Evolutionary conservation across 1,140 invertebrate species (phyloP).

Genomic region (Drosophila biarmipes): DNA sequence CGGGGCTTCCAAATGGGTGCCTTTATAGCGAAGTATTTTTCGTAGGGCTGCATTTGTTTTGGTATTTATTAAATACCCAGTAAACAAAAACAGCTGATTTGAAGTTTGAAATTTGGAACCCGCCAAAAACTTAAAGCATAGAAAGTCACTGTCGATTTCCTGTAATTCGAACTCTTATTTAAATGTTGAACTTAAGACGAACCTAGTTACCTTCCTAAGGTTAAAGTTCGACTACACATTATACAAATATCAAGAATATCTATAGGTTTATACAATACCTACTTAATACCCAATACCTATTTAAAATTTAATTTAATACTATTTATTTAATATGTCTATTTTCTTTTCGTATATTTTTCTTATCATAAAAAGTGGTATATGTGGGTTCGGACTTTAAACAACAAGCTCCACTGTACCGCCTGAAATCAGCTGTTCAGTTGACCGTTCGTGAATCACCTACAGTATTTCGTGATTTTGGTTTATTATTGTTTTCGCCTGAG

Average conservation of each 20-base stretch:
- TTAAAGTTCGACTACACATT: too few relatives aligned
- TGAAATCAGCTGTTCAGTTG: conserved; percentile 37
- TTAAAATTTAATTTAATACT: too few relatives aligned
- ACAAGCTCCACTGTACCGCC: conserved; percentile 1
- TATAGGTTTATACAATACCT: too few relatives aligned
- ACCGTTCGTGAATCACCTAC: conserved; percentile 27
- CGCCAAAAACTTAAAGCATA: neutral
- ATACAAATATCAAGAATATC: neutral
- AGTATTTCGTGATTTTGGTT: conserved; percentile 6
- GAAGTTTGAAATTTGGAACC: too few relatives aligned
- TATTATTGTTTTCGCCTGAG: neutral
- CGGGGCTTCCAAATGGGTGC: neutral
- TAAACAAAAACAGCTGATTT: conserved; percentile 4
- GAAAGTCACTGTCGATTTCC: neutral
- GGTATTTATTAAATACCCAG: neutral
- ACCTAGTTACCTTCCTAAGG: too few relatives aligned
- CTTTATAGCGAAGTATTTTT: neutral
- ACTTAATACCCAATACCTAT: too few relatives aligned
- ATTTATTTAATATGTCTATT: too few relatives aligned
- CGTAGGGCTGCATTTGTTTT: neutral
- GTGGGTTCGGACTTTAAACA: neutral
- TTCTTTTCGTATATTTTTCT: too few relatives aligned
- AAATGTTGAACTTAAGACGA: too few relatives aligned
- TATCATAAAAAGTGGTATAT: too few relatives aligned
- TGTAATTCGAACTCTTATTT: too few relatives aligned